phyloP scores from a whole-genome alignment of 2,888 invertebrate species.

The Chelonus formosanus region DNA sequence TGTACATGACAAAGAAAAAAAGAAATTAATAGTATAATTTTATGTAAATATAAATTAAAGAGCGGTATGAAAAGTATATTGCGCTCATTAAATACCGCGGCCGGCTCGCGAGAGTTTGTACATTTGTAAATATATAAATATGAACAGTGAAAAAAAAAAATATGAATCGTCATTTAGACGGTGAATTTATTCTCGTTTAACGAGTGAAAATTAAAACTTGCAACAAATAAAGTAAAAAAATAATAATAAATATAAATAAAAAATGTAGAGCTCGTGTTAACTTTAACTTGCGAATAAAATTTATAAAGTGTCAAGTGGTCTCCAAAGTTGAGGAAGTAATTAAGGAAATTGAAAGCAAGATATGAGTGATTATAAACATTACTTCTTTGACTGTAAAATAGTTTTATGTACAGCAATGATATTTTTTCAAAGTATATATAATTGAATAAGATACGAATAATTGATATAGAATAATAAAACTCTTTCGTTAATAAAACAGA shows the following conservation, averaged over 20 bases:
- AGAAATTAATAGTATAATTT: slow-evolving; percentile 9
- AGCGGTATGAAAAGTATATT: neutral
- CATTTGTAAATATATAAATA: slow-evolving; percentile 29
- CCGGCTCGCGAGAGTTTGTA: slow-evolving; percentile 12
- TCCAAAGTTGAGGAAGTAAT: neutral
- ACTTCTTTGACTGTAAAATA: slow-evolving; percentile 38
- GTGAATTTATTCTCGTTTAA: slow-evolving; percentile 7
- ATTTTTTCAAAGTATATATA: slow-evolving; percentile 50
- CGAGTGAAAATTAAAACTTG: neutral
- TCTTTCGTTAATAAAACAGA: neutral
- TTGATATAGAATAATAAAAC: slow-evolving; percentile 4
- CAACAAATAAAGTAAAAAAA: neutral
- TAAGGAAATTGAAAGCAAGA: neutral
- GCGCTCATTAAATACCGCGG: slow-evolving; percentile 6
- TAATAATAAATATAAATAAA: slow-evolving; percentile 1
- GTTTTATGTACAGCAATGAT: slow-evolving; percentile 51
- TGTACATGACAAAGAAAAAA: slow-evolving; percentile 1
- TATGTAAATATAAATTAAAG: slow-evolving; percentile 7
- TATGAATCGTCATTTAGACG: neutral
- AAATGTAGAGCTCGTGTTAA: slow-evolving; percentile 7
- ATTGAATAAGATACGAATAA: slow-evolving; percentile 30
- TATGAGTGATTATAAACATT: slow-evolving; percentile 1
- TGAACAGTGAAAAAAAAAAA: slow-evolving; percentile 8
- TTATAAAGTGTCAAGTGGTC: slow-evolving; percentile 2
- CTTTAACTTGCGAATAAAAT: slow-evolving; percentile 4